A percentile compares a stretch with the other conserved stretches of the same genome.
These are phyloP conservation scores for Fregetta grallaria DNA, from an alignment of 2,113 vertebrate genomes.

Conservation along the genomic window DNA sequence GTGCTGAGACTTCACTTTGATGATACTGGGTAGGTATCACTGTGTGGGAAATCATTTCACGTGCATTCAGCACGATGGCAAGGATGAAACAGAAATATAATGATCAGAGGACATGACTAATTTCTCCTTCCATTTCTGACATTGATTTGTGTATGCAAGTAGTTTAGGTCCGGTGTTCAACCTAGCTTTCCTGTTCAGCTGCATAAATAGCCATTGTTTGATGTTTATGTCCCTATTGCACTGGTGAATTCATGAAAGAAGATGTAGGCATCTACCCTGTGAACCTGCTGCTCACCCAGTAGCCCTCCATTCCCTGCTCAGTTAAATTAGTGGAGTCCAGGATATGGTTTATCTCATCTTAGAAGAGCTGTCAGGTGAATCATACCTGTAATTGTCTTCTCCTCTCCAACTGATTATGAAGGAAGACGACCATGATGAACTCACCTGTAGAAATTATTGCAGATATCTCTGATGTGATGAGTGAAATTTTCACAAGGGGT, in stretches of 20 bases:
- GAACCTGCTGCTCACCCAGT: not conserved
- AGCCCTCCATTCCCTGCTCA: not conserved
- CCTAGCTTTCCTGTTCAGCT: not conserved
- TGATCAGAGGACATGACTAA: not conserved
- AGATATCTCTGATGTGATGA: not conserved
- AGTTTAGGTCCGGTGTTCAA: not conserved
- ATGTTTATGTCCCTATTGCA: not conserved
- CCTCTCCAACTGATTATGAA: not conserved
- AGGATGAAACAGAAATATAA: not conserved
- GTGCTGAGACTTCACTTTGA: slow-evolving; percentile 92
- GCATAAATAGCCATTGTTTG: fast-evolving
- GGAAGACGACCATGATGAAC: not conserved
- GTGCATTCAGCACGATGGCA: not conserved
- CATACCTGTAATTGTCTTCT: fast-evolving
- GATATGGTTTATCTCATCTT: not conserved
- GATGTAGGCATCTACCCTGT: not conserved
- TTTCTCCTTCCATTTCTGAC: not conserved
- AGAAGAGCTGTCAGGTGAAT: not conserved
- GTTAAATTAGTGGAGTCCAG: not conserved
- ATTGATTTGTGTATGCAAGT: not conserved
- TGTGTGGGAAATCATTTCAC: fast-evolving
- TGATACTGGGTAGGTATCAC: slow-evolving; percentile 82
- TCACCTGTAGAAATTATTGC: not conserved
- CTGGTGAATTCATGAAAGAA: not conserved
- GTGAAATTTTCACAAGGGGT: not conserved